These are phyloP conservation scores for Drosophila asahinai DNA, from an alignment of 1,140 invertebrate species.

Conservation along the genomic window DNA sequence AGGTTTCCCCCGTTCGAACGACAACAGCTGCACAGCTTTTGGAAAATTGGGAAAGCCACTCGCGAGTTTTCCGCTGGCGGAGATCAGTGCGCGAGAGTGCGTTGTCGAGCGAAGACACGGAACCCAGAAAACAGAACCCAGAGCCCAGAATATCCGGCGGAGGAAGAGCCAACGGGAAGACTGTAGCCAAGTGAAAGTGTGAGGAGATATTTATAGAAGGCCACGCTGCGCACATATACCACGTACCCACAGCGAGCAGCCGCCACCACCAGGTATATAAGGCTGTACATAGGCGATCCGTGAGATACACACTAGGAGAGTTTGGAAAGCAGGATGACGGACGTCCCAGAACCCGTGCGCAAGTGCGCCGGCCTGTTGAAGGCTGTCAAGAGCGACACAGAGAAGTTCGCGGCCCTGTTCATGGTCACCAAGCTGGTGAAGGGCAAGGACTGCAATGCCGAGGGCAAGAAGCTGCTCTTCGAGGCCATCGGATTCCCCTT, in stretches of 20 bases:
- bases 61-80: conserved; percentile 31
- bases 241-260: conserved; percentile 31
- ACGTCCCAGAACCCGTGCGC: conserved; percentile 91
- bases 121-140: conserved; percentile 19
- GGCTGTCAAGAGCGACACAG: conserved; percentile 92
- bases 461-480: conserved; percentile 92
- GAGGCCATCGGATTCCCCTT: conserved; percentile 95
- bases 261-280: conserved; percentile 31
- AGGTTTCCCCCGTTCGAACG: conserved; percentile 65
- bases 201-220: conserved; percentile 66
- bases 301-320: conserved; percentile 32
- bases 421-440: conserved; percentile 95
- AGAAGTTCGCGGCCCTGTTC: conserved; percentile 95
- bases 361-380: conserved; percentile 93
- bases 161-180: conserved; percentile 61
- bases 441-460: conserved; percentile 90
- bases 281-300: conserved; percentile 23
- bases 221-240: conserved; percentile 19
- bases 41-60: conserved; percentile 63
- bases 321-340: conserved; percentile 72
- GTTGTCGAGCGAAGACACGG: conserved; percentile 69
- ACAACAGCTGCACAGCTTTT: conserved; percentile 74
- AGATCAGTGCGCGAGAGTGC: conserved; percentile 80
- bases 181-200: conserved; percentile 81
- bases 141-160: conserved; percentile 12